A percentile compares a stretch with the other conserved stretches of the same genome.
These are phyloP conservation scores for Nycticorax nycticorax DNA, from an alignment of 2,113 vertebrate species.

Conservation along the genomic window DNA sequence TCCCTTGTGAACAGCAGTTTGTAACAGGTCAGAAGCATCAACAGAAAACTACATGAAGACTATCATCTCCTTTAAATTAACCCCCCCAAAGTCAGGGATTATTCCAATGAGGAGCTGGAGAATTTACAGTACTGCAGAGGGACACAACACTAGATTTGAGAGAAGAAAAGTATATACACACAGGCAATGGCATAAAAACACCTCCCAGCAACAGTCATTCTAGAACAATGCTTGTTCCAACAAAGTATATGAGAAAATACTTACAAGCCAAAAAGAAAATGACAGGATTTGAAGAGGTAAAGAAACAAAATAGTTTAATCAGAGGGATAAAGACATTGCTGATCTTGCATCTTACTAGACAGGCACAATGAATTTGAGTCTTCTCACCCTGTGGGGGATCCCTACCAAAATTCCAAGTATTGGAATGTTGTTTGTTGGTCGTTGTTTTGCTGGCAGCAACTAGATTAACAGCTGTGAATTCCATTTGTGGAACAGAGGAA, in stretches of 20 bases:
- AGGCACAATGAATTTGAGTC: background rate
- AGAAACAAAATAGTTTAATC: background rate
- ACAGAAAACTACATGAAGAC: background rate
- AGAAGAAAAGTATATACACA: background rate
- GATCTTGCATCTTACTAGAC: background rate
- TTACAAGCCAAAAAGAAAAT: background rate
- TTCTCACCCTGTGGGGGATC: background rate
- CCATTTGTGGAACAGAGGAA: background rate
- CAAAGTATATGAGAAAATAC: background rate
- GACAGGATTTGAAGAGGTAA: background rate
- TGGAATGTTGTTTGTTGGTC: background rate
- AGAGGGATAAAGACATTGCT: background rate
- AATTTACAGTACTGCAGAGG: background rate
- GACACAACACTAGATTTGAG: background rate
- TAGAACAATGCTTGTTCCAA: background rate
- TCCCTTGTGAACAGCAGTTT: background rate
- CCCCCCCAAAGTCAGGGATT: background rate
- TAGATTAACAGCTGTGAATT: slow-evolving; percentile 21
- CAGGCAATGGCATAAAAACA: background rate
- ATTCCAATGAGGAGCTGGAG: background rate
- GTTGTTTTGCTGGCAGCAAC: background rate
- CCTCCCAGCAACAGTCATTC: background rate
- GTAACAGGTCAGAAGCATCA: background rate
- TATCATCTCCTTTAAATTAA: background rate
- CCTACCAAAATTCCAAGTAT: background rate